Evolutionary conservation across 1,140 invertebrate genomes (phyloP), one percentile per base, ranked within the genome.

Genomic region (Propsilocerus akamusi): DNA sequence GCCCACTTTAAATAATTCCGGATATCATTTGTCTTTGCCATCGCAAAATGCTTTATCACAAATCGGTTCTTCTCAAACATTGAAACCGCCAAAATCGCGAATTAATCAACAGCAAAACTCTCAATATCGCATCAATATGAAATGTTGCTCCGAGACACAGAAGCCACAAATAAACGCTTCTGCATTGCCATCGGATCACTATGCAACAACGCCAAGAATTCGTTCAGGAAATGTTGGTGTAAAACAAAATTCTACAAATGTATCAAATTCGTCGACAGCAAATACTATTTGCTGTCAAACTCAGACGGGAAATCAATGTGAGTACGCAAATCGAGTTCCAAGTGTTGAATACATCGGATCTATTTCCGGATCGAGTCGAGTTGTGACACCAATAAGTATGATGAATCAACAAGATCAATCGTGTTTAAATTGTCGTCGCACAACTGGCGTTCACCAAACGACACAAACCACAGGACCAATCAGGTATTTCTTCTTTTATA

Each of bases 381-480:
- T 51, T 25, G n/a, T 50, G 11, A 52, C 51, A 34, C 51, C 51
- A 23, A 26, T 49, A n/a, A 50, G 32, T 26, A 20, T 47, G 20
- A 30, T 49, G 37, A 46, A 49, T 26, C 20, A 25, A 47, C 4
- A 6, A 5, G 46, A 25, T 47, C 46, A 25, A 24, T 24, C 41
- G 5, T 65, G 63, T 11, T 46, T 65, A 14, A 63, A 65, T 49
- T 65, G 63, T 47, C 55, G 63, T 1, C 58, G 63, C 0, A 65
- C 63, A 5, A 64, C 63, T 4, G 63, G 63, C 7, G 63, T 65
- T 1, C 63, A 65, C 51, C 63, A 65, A 47, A 65, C 63, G 8
- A 65, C 63, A 2, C 63, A 65, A 49, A 65, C 63, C 14, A 65
- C 63, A n/a, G 63, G 63, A 0, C 63, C 63, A 0, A 62, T 65